Evolutionary conservation across 2,113 vertebrate species (phyloP), one percentile per base, ranked within the genome.

Genomic region (Madoqua kirkii): DNA sequence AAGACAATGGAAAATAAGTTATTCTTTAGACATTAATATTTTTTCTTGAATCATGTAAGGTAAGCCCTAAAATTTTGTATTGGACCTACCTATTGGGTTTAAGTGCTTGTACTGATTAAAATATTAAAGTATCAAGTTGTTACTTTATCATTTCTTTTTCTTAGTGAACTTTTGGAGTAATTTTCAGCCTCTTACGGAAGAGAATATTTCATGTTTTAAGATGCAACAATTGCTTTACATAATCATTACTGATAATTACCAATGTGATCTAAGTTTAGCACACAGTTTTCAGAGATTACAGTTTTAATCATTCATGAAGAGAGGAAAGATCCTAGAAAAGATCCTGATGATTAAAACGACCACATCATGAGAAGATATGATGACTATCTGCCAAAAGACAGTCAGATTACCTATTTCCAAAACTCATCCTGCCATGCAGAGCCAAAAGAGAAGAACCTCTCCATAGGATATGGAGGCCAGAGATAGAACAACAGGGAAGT

Each of bases 1-100:
- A 62, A 87, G 64, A 94, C 50, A 96, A 91, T 76, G 82, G 89
- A 48, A 88, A 96, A 83, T 43, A 19, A 79, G 33, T 54, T 91
- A 64, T 5, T 86, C 78, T 59, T 94, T 94, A 93, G 91, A 91
- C 2, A 15, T 92, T n/a, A 96, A 67, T 89, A 23, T 82, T 85
- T 50, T 83, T 91, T 87, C 96, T 92, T 94, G 89, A 83, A 62
- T 95, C 40, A 48, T 27, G 3, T 57, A 93, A 79, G 2, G 12
- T 62, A 52, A 96, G 29, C n/a, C 62, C 19, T 71, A 89, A 88
- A 74, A 79, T 71, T 95, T 17, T 87, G 10, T 57, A 17, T 62
- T 54, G 15, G 13, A 6, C 78, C 19, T 91, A 85, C 88, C 76
- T 60, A 82, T 52, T 95, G 85, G 25, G 7, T 64, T 82, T 83